Conservation (phyloP, 2,888 invertebrate species). For the Sepiola atlantica region DNA sequence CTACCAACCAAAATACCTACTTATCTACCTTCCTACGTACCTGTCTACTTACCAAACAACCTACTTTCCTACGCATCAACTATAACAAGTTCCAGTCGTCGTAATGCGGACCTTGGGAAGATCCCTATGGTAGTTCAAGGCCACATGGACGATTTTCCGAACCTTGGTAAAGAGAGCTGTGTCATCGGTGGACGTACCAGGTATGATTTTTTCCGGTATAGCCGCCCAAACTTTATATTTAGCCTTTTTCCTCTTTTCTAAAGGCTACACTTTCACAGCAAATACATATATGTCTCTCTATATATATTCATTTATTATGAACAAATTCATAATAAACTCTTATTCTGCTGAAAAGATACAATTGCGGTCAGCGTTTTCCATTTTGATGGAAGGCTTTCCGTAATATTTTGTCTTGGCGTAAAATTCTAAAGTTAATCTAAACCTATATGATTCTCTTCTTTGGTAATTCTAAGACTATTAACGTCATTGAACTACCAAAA, state of each 20-base stretch:
- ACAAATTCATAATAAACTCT: background rate
- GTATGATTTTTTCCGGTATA: conserved; percentile 12
- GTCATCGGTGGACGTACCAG: conserved; percentile 32
- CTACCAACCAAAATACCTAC: background rate
- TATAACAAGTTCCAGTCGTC: background rate
- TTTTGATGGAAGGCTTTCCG: background rate
- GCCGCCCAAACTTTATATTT: background rate
- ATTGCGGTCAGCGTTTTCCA: background rate
- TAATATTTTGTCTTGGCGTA: background rate
- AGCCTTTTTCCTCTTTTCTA: background rate
- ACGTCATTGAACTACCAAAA: background rate
- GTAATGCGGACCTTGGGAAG: background rate
- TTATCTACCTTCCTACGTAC: background rate
- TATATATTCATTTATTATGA: too few species aligned
- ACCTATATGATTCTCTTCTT: background rate
- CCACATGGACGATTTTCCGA: background rate
- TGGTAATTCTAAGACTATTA: background rate
- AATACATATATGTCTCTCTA: background rate
- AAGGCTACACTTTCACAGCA: background rate
- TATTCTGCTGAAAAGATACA: conserved; percentile 22
- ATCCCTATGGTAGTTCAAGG: background rate
- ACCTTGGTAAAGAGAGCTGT: conserved; percentile 6
- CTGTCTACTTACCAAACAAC: background rate
- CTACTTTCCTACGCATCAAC: background rate
- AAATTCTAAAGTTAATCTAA: background rate